A percentile compares a stretch with the other conserved stretches of the same genome.
Evolutionary conservation across 2,113 vertebrate species (phyloP).

Genomic region (Nyctereutes procyonoides): DNA sequence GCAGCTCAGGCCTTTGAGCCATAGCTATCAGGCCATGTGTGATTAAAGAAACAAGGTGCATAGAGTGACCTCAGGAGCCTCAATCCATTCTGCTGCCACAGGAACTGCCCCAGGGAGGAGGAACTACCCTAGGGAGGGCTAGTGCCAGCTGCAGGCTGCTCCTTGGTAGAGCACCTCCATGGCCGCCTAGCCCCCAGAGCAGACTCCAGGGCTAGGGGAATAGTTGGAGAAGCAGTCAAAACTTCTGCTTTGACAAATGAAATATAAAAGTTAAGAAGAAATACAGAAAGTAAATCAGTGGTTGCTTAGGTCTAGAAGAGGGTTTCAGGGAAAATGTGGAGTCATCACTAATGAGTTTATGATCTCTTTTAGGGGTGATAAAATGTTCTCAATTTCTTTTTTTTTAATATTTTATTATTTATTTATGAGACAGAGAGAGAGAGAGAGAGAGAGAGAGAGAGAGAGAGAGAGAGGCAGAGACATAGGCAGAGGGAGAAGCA

Average conservation of each 20-base stretch:
- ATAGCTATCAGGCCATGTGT: neutral
- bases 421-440: no score
- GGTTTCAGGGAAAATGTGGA: no score
- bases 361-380: neutral
- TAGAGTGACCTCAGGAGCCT: neutral
- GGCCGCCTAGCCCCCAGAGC: neutral
- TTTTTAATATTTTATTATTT: no score
- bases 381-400: neutral
- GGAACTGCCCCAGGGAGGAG: accelerated
- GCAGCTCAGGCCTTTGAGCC: neutral
- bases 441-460: no score
- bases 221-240: neutral
- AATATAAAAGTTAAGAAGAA: neutral
- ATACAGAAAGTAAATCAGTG: neutral
- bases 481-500: no score
- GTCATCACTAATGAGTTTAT: no score
- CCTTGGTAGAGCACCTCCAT: neutral
- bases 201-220: neutral
- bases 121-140: accelerated
- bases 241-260: neutral
- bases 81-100: neutral
- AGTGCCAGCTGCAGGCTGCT: neutral
- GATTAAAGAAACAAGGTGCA: neutral
- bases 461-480: no score
- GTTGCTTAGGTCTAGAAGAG: neutral